Conservation (phyloP, 2,113 vertebrate species). For the Periophthalmodon schlosseri region DNA sequence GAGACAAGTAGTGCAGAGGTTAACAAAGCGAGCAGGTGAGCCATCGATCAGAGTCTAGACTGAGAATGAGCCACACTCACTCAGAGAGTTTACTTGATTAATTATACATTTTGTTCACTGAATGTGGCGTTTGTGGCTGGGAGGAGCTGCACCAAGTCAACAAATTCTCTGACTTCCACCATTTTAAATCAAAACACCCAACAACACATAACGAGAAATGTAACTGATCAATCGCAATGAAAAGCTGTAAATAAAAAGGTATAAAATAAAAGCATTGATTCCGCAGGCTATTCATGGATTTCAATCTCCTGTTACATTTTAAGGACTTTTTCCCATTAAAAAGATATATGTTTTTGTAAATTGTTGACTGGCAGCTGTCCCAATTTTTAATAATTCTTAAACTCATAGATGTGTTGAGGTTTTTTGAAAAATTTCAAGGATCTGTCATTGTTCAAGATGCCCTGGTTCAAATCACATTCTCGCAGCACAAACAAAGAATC, state of each 20-base stretch:
- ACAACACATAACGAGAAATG: background rate
- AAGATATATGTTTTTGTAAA: too few species aligned
- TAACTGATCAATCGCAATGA: background rate
- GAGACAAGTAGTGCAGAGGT: background rate
- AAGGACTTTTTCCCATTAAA: too few species aligned
- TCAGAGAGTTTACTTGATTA: conserved; percentile 5
- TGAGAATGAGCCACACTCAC: background rate
- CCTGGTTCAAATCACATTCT: background rate
- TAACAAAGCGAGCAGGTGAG: background rate
- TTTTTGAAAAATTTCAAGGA: background rate
- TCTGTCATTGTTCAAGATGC: background rate
- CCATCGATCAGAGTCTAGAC: background rate
- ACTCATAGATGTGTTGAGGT: background rate
- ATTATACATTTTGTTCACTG: conserved; percentile 1
- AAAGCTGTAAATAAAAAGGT: background rate
- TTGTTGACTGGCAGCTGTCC: too few species aligned
- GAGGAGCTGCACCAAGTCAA: background rate
- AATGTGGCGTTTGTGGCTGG: background rate
- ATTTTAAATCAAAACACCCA: background rate
- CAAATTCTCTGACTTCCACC: background rate
- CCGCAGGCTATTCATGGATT: too few species aligned
- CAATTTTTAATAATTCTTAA: too few species aligned
- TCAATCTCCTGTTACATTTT: too few species aligned
- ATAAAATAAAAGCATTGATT: background rate
- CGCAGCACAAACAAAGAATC: background rate